Conservation (phyloP, 2,113 vertebrate species). For the Megaceryle maxima region DNA sequence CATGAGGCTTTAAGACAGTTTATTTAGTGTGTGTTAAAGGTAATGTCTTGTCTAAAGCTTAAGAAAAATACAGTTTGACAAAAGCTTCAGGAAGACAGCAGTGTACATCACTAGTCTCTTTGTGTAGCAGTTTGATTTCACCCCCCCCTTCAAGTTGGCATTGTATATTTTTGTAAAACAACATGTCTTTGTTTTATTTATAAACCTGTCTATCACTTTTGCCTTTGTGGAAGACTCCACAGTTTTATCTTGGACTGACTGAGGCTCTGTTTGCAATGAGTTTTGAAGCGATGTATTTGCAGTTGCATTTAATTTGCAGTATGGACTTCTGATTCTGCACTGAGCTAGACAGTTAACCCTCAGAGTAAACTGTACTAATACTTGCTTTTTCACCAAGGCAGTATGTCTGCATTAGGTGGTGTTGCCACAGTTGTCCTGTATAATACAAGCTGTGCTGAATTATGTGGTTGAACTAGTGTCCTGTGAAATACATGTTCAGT, state of each 20-base stretch:
- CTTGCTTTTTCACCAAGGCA: not conserved
- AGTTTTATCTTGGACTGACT: not conserved
- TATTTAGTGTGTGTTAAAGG: not conserved
- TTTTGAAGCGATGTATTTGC: slow-evolving; percentile 25
- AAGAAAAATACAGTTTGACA: slow-evolving; percentile 25
- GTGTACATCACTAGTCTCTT: not conserved
- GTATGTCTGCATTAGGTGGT: not conserved
- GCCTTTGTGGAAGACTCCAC: slow-evolving; percentile 23
- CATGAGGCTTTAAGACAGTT: not conserved
- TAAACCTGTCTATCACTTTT: slow-evolving; percentile 49
- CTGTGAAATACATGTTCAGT: not conserved
- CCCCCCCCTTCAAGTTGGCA: not conserved
- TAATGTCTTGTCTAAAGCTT: slow-evolving; percentile 27
- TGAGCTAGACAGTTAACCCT: not conserved
- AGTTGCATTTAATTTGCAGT: not conserved
- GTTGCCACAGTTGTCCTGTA: not conserved
- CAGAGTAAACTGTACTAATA: not conserved
- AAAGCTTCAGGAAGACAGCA: slow-evolving; percentile 39
- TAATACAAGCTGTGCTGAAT: not conserved
- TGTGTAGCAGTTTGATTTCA: slow-evolving; percentile 7
- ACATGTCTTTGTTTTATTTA: slow-evolving; percentile 54
- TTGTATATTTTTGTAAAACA: slow-evolving; percentile 50
- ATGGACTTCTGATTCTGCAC: not conserved
- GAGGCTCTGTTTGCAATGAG: not conserved
- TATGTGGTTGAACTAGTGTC: not conserved